Conservation (phyloP, 2,888 invertebrate genomes). For the Melinaea marsaeus region DNA sequence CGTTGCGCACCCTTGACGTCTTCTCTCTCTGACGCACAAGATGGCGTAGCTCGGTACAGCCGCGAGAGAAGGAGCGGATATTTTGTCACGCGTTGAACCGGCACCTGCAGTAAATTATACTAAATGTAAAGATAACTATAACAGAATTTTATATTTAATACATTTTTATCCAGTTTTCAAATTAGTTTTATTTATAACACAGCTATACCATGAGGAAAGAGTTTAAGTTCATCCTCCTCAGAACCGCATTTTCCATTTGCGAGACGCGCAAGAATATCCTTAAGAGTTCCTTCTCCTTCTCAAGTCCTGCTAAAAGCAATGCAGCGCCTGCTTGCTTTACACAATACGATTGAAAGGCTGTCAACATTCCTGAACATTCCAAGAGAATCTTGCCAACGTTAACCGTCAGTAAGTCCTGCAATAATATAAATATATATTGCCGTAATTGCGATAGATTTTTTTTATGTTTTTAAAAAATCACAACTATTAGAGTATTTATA, state of each 20-base stretch:
- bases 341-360: constrained; percentile 96
- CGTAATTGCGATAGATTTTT: constrained; percentile 1
- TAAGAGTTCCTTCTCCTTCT: constrained; percentile 95
- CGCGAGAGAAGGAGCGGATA: constrained; percentile 95
- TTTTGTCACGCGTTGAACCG: constrained; percentile 97
- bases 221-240: constrained; percentile 96
- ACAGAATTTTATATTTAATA: not conserved
- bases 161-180: too few species aligned
- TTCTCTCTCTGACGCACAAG: constrained; percentile 89
- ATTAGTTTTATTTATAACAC: too few species aligned
- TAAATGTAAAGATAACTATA: not conserved
- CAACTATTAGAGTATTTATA: not conserved
- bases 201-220: constrained; percentile 94
- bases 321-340: constrained; percentile 95
- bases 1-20: constrained; percentile 92
- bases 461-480: constrained; percentile 6
- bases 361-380: constrained; percentile 94
- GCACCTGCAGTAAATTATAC: constrained; percentile 79
- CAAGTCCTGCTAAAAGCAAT: constrained; percentile 90
- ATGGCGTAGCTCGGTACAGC: constrained; percentile 92
- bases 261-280: constrained; percentile 96
- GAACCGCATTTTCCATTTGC: constrained; percentile 96
- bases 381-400: constrained; percentile 94
- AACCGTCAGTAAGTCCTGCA: constrained; percentile 87
- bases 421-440: constrained; percentile 25